A percentile compares a stretch with the other conserved stretches of the same genome.
Conservation (phyloP, 2,797 vertebrate species). For the Spea hammondii region DNA sequence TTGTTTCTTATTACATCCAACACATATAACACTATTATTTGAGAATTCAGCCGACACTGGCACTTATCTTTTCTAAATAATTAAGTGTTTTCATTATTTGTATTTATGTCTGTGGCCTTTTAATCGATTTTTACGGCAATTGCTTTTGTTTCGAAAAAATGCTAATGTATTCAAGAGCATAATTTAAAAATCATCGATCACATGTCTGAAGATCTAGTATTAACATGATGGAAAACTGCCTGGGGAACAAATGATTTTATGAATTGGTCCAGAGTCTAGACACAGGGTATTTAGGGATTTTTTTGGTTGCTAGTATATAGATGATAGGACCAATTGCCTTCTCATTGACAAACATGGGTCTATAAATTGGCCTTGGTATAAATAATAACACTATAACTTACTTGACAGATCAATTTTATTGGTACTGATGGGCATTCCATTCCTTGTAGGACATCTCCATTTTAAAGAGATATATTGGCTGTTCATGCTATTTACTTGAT, state of each 20-base stretch:
- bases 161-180: constrained; percentile 48
- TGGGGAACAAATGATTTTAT: constrained; percentile 41
- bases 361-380: constrained; percentile 34
- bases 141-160: constrained; percentile 39
- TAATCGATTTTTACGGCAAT: constrained; percentile 44
- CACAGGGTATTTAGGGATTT: constrained; percentile 28
- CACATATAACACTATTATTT: background rate
- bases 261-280: constrained; percentile 42
- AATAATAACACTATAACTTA: constrained; percentile 40
- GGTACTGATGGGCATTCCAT: constrained; percentile 20
- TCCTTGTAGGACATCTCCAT: constrained; percentile 15
- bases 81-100: constrained; percentile 45
- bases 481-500: background rate
- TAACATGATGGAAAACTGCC: constrained; percentile 46
- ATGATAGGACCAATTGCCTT: constrained; percentile 32
- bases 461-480: constrained; percentile 37
- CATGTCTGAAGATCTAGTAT: constrained; percentile 39
- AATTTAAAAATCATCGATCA: constrained; percentile 49
- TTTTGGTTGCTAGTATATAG: constrained; percentile 16
- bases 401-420: constrained; percentile 29
- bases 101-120: constrained; percentile 42
- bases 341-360: constrained; percentile 27
- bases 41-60: constrained; percentile 11
- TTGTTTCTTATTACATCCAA: no score
- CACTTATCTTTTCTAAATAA: constrained; percentile 30